Evolutionary conservation across 1,140 invertebrate species (phyloP), one percentile per base, ranked within the genome.

Genomic region (Bombus pascuorum): DNA sequence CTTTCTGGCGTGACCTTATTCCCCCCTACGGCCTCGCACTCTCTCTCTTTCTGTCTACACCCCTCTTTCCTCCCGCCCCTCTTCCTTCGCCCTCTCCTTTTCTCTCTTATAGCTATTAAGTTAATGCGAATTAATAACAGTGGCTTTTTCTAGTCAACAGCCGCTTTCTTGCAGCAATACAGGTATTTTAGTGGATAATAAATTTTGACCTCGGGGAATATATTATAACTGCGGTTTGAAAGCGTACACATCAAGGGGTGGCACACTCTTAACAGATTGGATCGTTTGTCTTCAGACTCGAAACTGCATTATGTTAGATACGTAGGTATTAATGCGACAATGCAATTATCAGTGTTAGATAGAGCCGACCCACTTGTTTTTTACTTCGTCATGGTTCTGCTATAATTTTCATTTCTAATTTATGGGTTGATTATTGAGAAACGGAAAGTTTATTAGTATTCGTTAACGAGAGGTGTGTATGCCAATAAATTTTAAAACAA

Each of bases 1-100:
- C 93, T 94, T 93, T 93, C 92, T 92, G 92, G 92, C 93, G 91
- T 94, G 94, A 94, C 94, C 94, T 94, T 94, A 94, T 94, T 94
- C 92, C 88, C 91, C 90, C 84, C 85, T 66, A 87, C 75, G 66
- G 79, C 70, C 83, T 57, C 59, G 10, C 44, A 28, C 12, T 71
- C 81, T 44, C 59, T 18, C 62, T 37, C 22, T 22, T 34, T n/a
- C 59, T 75, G 76, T 57, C 73, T 57, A 71, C 57, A 28, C 68
- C 70, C 76, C 82, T 75, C 70, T 57, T 75, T n/a, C 62, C 44
- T 66, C 18, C 34, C 4, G 42, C 5, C 70, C 34, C 42, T 28
- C 22, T 71, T 59, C 37, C 32, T 28, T 37, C 8, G 6, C 25
- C 6, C 71, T 83, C 18, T 76, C 68, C 42, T 44, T 68, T 15